Base-by-base conservation (phyloP, 2,888 invertebrate species). In the Agriotes lineatus region DNA sequence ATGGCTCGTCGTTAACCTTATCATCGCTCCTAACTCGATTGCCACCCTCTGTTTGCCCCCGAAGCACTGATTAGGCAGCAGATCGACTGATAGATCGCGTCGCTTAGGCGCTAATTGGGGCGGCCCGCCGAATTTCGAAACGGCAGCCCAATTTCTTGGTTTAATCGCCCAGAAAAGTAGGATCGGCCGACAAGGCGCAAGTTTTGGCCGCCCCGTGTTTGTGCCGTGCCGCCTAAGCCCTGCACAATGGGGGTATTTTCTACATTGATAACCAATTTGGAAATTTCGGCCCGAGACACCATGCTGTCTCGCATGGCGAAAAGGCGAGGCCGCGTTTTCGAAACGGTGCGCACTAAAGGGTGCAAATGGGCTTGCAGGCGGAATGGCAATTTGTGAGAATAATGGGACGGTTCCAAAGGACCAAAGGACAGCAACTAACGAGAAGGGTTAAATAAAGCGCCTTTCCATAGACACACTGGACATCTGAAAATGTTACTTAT, bases 221-320 rank as follows among this genome's bases (percentile, higher is more conserved):
- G 75, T 74, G 52, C 45, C 59, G 48, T 58, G 65, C 74, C 74
- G 73, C 72, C 61, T 77, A 76, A 78, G 72, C 71, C 74, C 48
- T 35, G 45, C 58, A 80, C 77, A 80, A 80, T 77, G 75, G 73
- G 71, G 61, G 78, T 70, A 78, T 80, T 79, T 80, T 80, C 80
- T 78, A 78, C 79, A 76, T 76, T 76, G 77, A 73, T 78, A 75
- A 76, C 76, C 78, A 76, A 76, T 79, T 76, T 70, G 57, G 56
- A 69, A 59, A 48, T 59, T 62, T 59, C n/a, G n/a, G n/a, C n/a
- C n/a, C n/a, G n/a, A n/a, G n/a, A n/a, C n/a, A n/a, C n/a, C n/a
- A n/a, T n/a, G n/a, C n/a, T n/a, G n/a, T n/a, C 44, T 64, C 44
- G 52, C 58, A 62, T 66, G 66, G 69, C 64, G 58, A 19, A 25